Percentiles rank a stretch among this genome's conserved stretches.
phyloP scores from a whole-genome alignment of 2,888 invertebrate genomes.

The Cheilosia soror region DNA sequence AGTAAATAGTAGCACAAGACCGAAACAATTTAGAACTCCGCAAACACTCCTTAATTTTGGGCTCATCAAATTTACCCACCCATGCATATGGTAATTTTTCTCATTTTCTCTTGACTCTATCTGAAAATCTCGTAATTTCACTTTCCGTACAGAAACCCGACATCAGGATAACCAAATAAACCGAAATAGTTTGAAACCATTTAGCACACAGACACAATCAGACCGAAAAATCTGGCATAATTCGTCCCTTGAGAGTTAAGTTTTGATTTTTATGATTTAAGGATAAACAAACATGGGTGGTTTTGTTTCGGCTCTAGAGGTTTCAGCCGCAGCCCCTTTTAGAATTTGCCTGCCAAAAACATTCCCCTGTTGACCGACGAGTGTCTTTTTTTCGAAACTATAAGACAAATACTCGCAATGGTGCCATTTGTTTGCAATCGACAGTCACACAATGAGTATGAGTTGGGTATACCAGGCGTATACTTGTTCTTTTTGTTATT shows the following conservation, averaged over 20 bases:
- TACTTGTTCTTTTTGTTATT: slow-evolving; percentile 3
- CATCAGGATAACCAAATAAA: background rate
- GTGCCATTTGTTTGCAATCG: background rate
- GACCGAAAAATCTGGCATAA: background rate
- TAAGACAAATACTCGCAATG: background rate
- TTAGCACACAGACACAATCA: background rate
- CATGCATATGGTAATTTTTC: background rate
- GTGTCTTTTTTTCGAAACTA: background rate
- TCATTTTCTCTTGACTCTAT: background rate
- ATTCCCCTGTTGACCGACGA: background rate
- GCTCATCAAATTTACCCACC: background rate
- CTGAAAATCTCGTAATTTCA: background rate
- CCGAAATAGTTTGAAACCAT: background rate
- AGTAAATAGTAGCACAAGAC: too few relatives aligned
- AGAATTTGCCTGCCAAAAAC: background rate
- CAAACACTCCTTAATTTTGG: background rate
- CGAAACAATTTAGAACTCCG: too few relatives aligned
- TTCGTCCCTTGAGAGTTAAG: background rate
- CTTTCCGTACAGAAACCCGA: background rate
- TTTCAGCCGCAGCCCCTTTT: background rate
- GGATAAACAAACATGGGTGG: background rate
- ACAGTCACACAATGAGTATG: background rate
- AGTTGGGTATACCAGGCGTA: background rate
- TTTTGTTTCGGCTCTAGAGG: background rate
- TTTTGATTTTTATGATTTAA: background rate